phyloP scores from a whole-genome alignment of 2,797 vertebrate genomes.

The Vultur gryphus region DNA sequence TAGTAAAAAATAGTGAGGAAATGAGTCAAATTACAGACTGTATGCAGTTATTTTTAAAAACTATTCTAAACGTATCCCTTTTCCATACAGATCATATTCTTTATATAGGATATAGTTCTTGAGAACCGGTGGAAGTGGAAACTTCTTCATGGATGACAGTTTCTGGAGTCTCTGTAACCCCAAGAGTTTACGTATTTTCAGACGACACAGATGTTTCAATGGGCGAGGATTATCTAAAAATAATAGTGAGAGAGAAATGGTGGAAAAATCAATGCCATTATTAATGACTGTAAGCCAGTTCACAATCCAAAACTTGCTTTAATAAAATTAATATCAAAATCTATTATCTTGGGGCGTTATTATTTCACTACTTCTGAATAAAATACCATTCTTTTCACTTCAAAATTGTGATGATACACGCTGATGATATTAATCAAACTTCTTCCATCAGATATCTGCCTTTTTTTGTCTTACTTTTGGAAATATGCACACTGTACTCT shows the following conservation, averaged over 20 bases:
- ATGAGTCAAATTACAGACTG: not conserved
- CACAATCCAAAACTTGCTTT: not conserved
- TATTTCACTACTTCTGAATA: not conserved
- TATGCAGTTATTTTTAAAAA: not conserved
- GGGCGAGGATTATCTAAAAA: slow-evolving; percentile 82
- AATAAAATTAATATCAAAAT: not conserved
- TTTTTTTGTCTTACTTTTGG: not conserved
- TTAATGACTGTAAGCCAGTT: not conserved
- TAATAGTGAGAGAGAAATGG: not conserved
- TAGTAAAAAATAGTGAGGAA: not conserved
- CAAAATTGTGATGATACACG: not conserved
- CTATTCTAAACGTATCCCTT: slow-evolving; percentile 57
- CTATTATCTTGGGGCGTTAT: not conserved
- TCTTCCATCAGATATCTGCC: not conserved
- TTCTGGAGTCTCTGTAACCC: slow-evolving; percentile 74
- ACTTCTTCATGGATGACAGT: slow-evolving; percentile 68
- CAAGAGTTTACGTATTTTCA: slow-evolving; percentile 81
- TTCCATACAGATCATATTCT: slow-evolving; percentile 83
- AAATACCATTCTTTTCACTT: not conserved
- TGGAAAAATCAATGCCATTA: not conserved
- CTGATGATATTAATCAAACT: not conserved
- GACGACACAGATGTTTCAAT: slow-evolving; percentile 82
- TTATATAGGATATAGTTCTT: slow-evolving; percentile 82
- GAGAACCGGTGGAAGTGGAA: slow-evolving; percentile 77
- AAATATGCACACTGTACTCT: not conserved